phyloP scores from a whole-genome alignment of 2,113 vertebrate species.

The Sylvilagus bachmani region DNA sequence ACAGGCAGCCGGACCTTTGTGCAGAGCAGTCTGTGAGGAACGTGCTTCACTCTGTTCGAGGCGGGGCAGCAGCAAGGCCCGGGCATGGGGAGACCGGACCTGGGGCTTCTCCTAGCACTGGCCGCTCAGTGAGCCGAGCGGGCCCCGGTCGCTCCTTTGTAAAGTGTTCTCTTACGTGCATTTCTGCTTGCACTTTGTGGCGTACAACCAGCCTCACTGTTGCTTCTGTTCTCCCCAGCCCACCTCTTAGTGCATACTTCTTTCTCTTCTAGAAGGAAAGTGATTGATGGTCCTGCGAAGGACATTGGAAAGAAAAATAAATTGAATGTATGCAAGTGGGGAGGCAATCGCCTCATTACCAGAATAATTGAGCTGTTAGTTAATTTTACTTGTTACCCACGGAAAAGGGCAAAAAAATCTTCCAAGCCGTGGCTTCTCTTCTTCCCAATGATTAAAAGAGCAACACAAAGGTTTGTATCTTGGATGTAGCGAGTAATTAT shows the following conservation, averaged over 20 bases:
- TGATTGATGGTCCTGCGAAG: conserved; percentile 84
- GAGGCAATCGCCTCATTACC: conserved; percentile 85
- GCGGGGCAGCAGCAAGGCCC: fast-evolving
- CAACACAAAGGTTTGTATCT: conserved; percentile 85
- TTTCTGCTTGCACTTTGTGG: fast-evolving
- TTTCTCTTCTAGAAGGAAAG: neutral
- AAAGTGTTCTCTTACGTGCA: neutral
- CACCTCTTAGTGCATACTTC: neutral
- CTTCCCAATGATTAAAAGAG: conserved; percentile 87
- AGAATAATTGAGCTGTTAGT: conserved; percentile 89
- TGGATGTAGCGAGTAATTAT: conserved; percentile 86
- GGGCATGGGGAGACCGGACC: fast-evolving
- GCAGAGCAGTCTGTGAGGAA: neutral
- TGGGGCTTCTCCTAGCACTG: fast-evolving
- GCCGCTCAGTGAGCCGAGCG: neutral
- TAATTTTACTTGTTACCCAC: conserved; percentile 87
- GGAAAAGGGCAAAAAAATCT: conserved; percentile 82
- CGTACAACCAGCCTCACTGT: fast-evolving
- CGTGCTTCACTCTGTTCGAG: fast-evolving
- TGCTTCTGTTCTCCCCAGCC: fast-evolving
- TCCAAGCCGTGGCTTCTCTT: conserved; percentile 81
- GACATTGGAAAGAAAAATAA: conserved; percentile 76
- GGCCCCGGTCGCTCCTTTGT: neutral
- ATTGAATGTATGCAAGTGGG: conserved; percentile 81
- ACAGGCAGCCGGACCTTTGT: neutral